A percentile compares a stretch with the other conserved stretches of the same genome.
Evolutionary conservation across 2,797 vertebrate genomes (phyloP).

Genomic region (Thunnus albacares): DNA sequence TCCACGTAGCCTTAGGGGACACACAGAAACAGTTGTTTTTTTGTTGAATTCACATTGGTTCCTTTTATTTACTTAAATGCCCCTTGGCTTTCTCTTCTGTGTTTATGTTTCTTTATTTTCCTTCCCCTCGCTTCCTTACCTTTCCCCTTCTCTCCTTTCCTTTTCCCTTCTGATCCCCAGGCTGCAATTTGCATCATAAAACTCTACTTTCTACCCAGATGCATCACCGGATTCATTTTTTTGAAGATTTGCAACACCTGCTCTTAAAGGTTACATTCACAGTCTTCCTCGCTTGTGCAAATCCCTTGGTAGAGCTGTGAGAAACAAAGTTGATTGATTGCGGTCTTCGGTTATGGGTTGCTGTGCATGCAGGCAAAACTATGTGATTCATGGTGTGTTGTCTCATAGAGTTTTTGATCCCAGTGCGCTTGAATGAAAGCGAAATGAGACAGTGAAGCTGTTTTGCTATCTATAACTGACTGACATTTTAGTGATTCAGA

Average conservation of each 20-base stretch:
- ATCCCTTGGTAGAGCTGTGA: not conserved
- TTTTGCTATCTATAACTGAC: not conserved
- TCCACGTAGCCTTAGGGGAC: slow-evolving; percentile 56
- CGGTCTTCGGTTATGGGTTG: slow-evolving; percentile 20
- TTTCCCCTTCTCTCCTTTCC: not conserved
- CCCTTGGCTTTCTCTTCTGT: slow-evolving; percentile 42
- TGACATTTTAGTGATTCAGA: not conserved
- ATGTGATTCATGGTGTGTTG: not conserved
- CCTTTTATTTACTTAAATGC: slow-evolving; percentile 52
- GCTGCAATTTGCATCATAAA: slow-evolving; percentile 43
- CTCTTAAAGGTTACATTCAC: slow-evolving; percentile 57
- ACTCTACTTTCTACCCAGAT: slow-evolving; percentile 18
- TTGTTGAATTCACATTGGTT: slow-evolving; percentile 55
- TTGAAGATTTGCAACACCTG: slow-evolving; percentile 45
- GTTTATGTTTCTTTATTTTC: slow-evolving; percentile 4
- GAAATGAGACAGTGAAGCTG: not conserved
- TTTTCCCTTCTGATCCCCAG: slow-evolving; percentile 5
- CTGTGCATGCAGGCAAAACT: not conserved
- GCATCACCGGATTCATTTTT: slow-evolving; percentile 25
- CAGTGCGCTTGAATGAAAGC: not conserved
- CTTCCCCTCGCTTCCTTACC: not conserved
- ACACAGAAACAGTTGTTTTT: slow-evolving; percentile 32
- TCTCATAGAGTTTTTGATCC: not conserved
- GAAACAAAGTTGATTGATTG: slow-evolving; percentile 45
- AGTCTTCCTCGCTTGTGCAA: slow-evolving; percentile 18